phyloP scores from a whole-genome alignment of 2,797 vertebrate species.

The Acanthurus tractus region DNA sequence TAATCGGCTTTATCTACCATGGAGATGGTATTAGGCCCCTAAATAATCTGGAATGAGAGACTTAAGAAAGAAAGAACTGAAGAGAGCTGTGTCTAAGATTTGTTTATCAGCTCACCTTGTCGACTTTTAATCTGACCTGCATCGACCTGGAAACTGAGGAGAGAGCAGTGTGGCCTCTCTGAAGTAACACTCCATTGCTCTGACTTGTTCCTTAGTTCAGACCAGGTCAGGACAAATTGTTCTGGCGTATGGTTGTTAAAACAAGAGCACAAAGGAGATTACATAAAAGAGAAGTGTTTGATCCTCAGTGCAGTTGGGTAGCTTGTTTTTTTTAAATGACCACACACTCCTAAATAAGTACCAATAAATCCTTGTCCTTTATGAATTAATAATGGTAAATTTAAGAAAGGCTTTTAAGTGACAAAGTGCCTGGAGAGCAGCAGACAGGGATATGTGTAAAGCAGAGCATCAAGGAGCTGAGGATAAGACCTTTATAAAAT shows the following conservation, averaged over 20 bases:
- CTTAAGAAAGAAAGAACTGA: conserved; percentile 40
- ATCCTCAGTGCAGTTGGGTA: conserved; percentile 6
- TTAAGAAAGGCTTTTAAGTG: conserved; percentile 25
- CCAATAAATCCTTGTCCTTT: conserved; percentile 43
- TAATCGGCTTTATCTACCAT: conserved; percentile 76
- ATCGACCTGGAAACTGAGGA: conserved; percentile 23
- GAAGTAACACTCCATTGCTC: conserved; percentile 26
- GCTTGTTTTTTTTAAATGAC: conserved; percentile 7
- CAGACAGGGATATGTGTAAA: conserved; percentile 7
- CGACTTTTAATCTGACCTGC: conserved; percentile 46
- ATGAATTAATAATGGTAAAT: conserved; percentile 52
- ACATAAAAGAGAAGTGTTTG: conserved; percentile 30
- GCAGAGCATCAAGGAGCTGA: conserved; percentile 1
- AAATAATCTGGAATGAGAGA: conserved; percentile 71
- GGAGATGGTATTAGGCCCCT: conserved; percentile 63
- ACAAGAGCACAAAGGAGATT: conserved; percentile 7
- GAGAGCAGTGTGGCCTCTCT: conserved; percentile 19
- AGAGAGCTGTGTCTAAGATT: conserved; percentile 24
- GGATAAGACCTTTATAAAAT: too few relatives aligned
- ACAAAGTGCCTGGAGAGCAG: conserved; percentile 16
- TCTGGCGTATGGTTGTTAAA: conserved; percentile 11
- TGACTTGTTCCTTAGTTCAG: conserved; percentile 26
- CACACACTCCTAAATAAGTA: conserved; percentile 29
- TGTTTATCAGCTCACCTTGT: conserved; percentile 31
- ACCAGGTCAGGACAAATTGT: conserved; percentile 40